These are phyloP conservation scores for Chloebia gouldiae DNA, from an alignment of 2,113 vertebrate species.

Conservation along the genomic window DNA sequence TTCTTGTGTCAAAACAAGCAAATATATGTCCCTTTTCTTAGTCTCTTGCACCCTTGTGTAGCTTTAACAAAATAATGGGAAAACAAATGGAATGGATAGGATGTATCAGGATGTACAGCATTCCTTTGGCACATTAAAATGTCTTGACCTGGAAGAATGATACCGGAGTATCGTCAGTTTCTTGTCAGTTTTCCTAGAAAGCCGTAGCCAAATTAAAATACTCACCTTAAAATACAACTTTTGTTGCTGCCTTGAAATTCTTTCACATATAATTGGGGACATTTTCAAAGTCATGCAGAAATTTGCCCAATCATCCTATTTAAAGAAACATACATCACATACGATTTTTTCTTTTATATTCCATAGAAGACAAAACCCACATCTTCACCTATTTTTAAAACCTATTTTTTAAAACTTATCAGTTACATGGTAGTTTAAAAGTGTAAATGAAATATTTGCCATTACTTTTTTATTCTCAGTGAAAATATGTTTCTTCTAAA, in stretches of 20 bases:
- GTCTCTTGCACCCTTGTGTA: background rate
- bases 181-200: background rate
- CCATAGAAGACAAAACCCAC: background rate
- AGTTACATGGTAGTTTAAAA: background rate
- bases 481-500: background rate
- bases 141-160: background rate
- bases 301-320: background rate
- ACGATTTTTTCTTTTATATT: background rate
- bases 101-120: background rate
- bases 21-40: background rate
- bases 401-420: background rate
- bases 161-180: background rate
- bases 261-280: background rate
- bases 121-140: background rate
- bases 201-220: background rate
- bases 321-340: background rate
- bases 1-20: background rate
- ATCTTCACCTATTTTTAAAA: background rate
- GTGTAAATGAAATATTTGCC: background rate
- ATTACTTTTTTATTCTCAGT: background rate
- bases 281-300: background rate
- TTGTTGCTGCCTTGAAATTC: background rate
- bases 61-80: background rate
- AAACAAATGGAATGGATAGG: background rate
- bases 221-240: background rate